Percentiles rank a stretch among this genome's conserved stretches.
phyloP scores from a whole-genome alignment of 1,140 invertebrate species.

The Drosophila teissieri region DNA sequence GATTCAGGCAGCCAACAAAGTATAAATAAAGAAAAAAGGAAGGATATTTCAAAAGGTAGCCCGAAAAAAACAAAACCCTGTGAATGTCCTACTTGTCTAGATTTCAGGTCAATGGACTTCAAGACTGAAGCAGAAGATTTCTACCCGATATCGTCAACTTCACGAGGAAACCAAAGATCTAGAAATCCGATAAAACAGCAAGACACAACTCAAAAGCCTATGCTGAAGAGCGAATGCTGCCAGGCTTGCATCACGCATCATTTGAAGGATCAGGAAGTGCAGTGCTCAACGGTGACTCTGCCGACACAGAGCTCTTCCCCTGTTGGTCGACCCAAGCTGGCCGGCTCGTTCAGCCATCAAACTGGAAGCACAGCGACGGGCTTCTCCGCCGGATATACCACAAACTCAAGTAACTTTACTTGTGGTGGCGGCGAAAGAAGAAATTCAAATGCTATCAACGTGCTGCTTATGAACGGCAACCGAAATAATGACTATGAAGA shows the following conservation, averaged over 20 bases:
- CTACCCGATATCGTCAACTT: no score
- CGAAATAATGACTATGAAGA: constrained; percentile 2
- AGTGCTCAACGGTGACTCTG: constrained; percentile 1
- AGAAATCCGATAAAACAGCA: not conserved
- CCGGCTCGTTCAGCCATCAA: not conserved
- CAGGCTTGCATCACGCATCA: not conserved
- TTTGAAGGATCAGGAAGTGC: constrained; percentile 13
- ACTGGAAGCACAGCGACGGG: not conserved
- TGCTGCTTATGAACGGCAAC: constrained; percentile 48
- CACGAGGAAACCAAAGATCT: not conserved
- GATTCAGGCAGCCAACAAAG: not conserved
- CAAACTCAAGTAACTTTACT: not conserved
- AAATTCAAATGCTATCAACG: constrained; percentile 42
- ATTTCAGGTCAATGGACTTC: not conserved
- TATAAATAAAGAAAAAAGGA: not conserved
- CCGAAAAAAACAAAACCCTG: not conserved
- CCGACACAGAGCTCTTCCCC: not conserved
- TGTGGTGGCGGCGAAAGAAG: not conserved
- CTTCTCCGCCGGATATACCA: not conserved
- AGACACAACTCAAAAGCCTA: not conserved
- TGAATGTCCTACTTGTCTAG: not conserved
- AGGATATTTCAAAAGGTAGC: no score
- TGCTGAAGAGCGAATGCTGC: not conserved
- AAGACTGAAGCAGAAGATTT: not conserved
- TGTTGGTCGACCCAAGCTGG: not conserved